Evolutionary conservation across 2,113 vertebrate species (phyloP), one percentile per base, ranked within the genome.

Genomic region (Bostrychus sinensis): DNA sequence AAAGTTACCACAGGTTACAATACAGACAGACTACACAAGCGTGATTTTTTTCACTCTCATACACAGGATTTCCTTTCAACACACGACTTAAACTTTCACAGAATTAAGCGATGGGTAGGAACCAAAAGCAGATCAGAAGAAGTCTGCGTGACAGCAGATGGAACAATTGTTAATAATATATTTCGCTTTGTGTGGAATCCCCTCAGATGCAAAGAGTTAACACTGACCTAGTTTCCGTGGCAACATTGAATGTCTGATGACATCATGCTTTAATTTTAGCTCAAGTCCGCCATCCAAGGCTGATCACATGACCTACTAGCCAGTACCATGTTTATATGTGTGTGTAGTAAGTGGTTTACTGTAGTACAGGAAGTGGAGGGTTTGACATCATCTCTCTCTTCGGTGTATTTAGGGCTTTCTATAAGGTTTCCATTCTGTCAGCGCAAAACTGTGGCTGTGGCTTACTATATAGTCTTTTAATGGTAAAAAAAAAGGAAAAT

Each of bases 171-270:
- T 70, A 65, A 72, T 86, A 39, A 34, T 51, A 30, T 43, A 46
- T 70, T 60, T 12, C 23, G 63, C 54, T 59, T 57, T 1, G 61
- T 43, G 25, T 76, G 84, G 85, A 86, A 88, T 90, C 85, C 83
- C 88, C 81, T 43, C 20, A 37, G 30, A 43, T 14, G 41, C 78
- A 57, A 90, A 79, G 87, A 84, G 88, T 92, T 91, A 91, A 90
- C 41, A 1, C 66, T 89, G 89, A 91, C 91, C 91, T 85, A 89
- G 86, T 89, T 93, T 92, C 86, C 78, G 77, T 87, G 83, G 91
- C 82, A 88, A 91, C 88, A 82, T 63, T 86, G 83, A 88, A 81
- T 86, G 85, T 84, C 79, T 84, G 75, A 82, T 91, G 91, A 92
- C 89, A 89, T 92, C 86, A 89, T 69, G 42, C 70, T 66, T 87